Evolutionary conservation across 2,113 vertebrate species (phyloP).

Genomic region (Psittacula cyanocephala): DNA sequence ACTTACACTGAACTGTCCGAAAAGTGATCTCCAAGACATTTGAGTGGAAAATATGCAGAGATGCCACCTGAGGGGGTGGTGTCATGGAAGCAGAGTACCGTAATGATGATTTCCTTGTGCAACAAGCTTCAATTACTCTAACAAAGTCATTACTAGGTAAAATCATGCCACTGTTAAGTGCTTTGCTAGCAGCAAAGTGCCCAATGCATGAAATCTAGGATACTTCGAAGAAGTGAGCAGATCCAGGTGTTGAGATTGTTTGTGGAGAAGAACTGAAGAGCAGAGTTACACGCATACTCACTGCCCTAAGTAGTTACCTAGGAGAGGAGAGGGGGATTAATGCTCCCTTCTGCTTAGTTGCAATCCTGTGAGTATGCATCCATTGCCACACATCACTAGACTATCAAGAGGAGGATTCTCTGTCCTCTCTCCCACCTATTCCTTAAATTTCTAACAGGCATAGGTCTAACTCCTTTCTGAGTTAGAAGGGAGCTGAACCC

Average conservation of each 20-base stretch:
- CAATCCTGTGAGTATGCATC: neutral
- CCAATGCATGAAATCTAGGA: neutral
- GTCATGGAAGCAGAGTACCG: neutral
- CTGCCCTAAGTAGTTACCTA: neutral
- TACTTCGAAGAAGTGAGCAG: neutral
- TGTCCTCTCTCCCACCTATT: neutral
- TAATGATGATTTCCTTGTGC: neutral
- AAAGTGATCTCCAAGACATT: neutral
- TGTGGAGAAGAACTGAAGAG: neutral
- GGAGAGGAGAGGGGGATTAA: neutral
- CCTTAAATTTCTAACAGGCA: neutral
- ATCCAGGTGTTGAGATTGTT: neutral
- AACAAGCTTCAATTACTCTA: neutral
- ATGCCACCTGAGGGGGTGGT: neutral
- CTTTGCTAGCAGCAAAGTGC: neutral
- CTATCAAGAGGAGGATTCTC: neutral
- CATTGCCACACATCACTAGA: neutral
- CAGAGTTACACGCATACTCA: neutral
- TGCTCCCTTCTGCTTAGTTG: neutral
- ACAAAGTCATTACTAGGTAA: neutral
- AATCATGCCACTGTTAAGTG: neutral
- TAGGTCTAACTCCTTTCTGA: neutral
- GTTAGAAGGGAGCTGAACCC: neutral
- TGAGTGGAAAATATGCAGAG: neutral
- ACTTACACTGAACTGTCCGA: neutral